Evolutionary conservation across 2,888 invertebrate species (phyloP).

Genomic region (Catocala fraxini): DNA sequence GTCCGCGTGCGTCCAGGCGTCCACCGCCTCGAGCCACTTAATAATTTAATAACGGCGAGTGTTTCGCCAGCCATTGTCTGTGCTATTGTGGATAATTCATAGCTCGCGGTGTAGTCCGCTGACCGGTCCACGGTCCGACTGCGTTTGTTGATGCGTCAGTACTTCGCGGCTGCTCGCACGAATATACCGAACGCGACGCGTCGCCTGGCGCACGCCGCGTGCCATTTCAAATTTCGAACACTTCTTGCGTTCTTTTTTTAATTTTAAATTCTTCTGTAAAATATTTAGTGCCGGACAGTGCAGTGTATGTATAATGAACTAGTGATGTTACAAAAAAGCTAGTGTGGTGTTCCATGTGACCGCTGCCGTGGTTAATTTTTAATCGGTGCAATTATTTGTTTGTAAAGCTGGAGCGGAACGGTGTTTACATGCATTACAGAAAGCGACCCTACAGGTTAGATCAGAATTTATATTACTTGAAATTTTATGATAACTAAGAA

Average conservation of each 20-base stretch:
- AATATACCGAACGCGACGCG: slow-evolving; percentile 52
- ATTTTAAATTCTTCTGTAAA: slow-evolving; percentile 34
- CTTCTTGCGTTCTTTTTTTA: slow-evolving; percentile 46
- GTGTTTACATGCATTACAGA: slow-evolving; percentile 86
- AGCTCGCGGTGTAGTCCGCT: slow-evolving; percentile 61
- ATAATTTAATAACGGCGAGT: slow-evolving; percentile 76
- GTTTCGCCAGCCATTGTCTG: slow-evolving; percentile 66
- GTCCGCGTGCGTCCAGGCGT: slow-evolving; percentile 27
- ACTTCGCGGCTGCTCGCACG: slow-evolving; percentile 69
- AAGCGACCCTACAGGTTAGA: slow-evolving; percentile 84
- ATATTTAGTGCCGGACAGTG: slow-evolving; percentile 34
- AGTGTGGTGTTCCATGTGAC: slow-evolving; percentile 54
- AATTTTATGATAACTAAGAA: not conserved
- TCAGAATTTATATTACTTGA: slow-evolving; percentile 21
- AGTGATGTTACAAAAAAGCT: slow-evolving; percentile 59
- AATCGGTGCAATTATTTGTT: slow-evolving; percentile 64
- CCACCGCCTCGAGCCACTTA: slow-evolving; percentile 61
- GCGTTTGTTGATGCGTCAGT: slow-evolving; percentile 75
- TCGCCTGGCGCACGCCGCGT: slow-evolving; percentile 50
- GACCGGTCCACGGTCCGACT: slow-evolving; percentile 65
- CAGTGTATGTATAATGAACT: slow-evolving; percentile 29
- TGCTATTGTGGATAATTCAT: slow-evolving; percentile 72
- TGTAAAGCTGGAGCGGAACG: slow-evolving; percentile 85
- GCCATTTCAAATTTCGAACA: slow-evolving; percentile 44
- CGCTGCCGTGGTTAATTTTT: slow-evolving; percentile 55